Evolutionary conservation across 2,888 invertebrate species (phyloP), one percentile per base, ranked within the genome.

Genomic region (Aphidius colemani): DNA sequence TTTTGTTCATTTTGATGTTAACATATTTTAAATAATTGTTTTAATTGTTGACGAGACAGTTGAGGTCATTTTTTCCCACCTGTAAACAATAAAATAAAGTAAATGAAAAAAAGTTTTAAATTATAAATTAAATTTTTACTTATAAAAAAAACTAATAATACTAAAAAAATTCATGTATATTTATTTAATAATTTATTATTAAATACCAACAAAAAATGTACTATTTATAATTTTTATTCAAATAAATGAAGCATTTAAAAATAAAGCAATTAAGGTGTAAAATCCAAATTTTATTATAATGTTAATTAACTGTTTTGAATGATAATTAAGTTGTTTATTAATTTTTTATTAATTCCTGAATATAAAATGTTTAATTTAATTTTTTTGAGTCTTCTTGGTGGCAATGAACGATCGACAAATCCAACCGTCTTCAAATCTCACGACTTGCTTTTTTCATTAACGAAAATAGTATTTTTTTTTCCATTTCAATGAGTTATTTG

Each of bases 21-120:
- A 57, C 57, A 57, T 46, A n/a, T 45, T 10, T 39, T 18, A 11
- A 46, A 46, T 57, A 11, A 46, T 45, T 45, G 57, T 46, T 57
- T 10, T 39, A 46, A 30, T 48, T 13, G 10, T 8, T n/a, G 13
- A 39, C 39, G 45, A 44, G 9, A 53, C 40, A 41, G 45, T 55
- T 58, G 67, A 60, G 53, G 61, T 69, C 53, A 71, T 68, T 71
- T 71, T 58, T 71, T 71, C 41, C 71, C 71, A 70, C 71, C 71
- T 71, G 66, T 7, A 66, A 64, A 57, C 46, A 57, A 13, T 10
- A 7, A 40, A 39, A 3, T 40, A 18, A 18, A 18, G 13, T 30
- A 57, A 57, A 46, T 13, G 30, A 9, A 9, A 6, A 18, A 18
- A 18, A 18, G 13, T 0, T 18, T 18, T 18, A 7, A 7, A 30